phyloP scores from a whole-genome alignment of 1,140 invertebrate genomes.

The Trichogramma pretiosum region DNA sequence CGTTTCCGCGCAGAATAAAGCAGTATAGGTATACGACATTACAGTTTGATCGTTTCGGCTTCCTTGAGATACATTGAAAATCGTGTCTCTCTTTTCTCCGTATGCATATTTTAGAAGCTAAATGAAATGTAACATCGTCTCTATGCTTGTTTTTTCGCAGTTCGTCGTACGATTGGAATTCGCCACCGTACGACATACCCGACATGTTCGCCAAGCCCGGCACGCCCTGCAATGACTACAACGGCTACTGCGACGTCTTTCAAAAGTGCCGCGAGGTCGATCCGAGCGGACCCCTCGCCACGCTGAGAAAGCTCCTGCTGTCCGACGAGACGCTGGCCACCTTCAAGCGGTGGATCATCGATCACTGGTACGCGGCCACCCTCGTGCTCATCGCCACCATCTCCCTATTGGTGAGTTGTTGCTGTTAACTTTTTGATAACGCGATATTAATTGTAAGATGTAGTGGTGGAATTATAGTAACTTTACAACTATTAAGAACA shows the following conservation, averaged over 20 bases:
- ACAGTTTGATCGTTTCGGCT: no score
- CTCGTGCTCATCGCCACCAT: conserved; percentile 66
- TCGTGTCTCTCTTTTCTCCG: no score
- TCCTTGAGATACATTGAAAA: conserved; percentile 14
- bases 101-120: no score
- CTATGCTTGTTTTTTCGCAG: no score
- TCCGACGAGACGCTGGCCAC: conserved; percentile 83
- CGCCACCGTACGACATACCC: conserved; percentile 78
- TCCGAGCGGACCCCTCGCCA: conserved; percentile 88
- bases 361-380: conserved; percentile 78
- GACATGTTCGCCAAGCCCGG: conserved; percentile 90
- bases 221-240: conserved; percentile 95
- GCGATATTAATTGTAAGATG: no score
- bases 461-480: no score
- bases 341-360: conserved; percentile 73
- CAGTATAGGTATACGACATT: no score
- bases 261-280: conserved; percentile 93
- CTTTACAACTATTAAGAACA: no score
- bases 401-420: conserved; percentile 70
- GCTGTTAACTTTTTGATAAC: background rate
- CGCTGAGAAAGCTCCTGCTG: conserved; percentile 73
- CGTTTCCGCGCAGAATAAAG: no score
- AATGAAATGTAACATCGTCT: no score
- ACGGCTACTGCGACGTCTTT: conserved; percentile 98
- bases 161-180: conserved; percentile 87